Conservation (phyloP, 2,113 vertebrate species). For the Tyto alba region DNA sequence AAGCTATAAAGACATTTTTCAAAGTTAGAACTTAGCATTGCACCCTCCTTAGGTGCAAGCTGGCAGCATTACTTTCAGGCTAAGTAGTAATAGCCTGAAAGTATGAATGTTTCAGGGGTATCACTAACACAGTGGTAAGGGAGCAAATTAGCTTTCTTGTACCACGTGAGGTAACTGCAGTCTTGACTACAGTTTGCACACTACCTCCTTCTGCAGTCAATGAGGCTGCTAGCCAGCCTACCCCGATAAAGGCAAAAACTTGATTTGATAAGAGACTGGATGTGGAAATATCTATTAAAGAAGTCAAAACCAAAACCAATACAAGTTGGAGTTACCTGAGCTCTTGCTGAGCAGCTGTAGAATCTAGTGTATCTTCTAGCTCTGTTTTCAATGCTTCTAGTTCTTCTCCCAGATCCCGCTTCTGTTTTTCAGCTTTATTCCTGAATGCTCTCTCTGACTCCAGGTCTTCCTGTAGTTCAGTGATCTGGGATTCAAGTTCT, state of each 20-base stretch:
- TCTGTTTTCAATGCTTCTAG: constrained; percentile 96
- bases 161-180: background rate
- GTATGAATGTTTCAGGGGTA: background rate
- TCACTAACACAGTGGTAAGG: background rate
- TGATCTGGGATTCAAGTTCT: constrained; percentile 93
- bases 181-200: background rate
- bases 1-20: background rate
- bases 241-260: background rate
- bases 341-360: constrained; percentile 94
- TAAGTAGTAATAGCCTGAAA: background rate
- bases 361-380: constrained; percentile 93
- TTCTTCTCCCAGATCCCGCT: constrained; percentile 94
- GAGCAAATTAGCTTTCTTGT: background rate
- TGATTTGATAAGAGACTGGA: background rate
- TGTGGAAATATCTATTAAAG: background rate
- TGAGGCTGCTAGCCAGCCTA: background rate
- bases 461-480: constrained; percentile 93
- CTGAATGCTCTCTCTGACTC: constrained; percentile 88
- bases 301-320: background rate
- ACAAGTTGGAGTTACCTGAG: constrained; percentile 80
- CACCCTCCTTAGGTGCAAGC: background rate
- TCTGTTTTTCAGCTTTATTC: constrained; percentile 93
- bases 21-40: background rate
- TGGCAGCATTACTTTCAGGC: background rate
- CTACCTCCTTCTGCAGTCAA: background rate